Base-by-base conservation (phyloP, 2,113 vertebrate species). In the Thomomys bottae region DNA sequence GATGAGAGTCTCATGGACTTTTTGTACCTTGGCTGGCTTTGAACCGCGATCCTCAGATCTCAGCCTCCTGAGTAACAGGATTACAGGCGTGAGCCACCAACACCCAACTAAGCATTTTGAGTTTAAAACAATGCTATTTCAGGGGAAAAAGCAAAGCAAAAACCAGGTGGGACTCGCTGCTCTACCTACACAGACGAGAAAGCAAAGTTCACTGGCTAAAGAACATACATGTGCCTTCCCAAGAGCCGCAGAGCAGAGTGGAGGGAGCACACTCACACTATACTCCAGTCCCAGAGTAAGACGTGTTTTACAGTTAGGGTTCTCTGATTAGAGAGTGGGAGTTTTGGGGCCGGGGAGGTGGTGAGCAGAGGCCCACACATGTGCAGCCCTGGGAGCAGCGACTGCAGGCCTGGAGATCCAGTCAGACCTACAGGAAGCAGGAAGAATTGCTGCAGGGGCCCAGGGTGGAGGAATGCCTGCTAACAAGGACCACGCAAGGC, bases 281-380 rank as follows among this genome's bases (percentile, higher is more conserved):
- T 10, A 12, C 30, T 82, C 36, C 38, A 21, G 21, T 6, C 11
- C 2, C 26, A 15, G 2, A 8, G 17, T 4, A 32, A 9, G 20
- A 75, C 11, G 26, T 36, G 15, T 45, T 11, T 26, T 32, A 40
- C 80, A 85, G 67, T n/a, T 0, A 9, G 15, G 59, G 42, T 10
- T 18, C 36, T 28, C 12, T 10, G 73, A 4, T 32, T 32, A 42
- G 61, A 64, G 32, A 71, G 0, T 6, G 32, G 1, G 36, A 24
- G 34, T 18, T 0, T 12, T 34, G n/a, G 3, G 17, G 15, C 17
- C 6, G 5, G 4, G 68, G 5, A 34, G n/a, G 10, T 26, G n/a
- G 12, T 1, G 23, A 17, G 54, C 5, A 21, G 64, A 36, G n/a
- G 8, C 49, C 28, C 4, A 11, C 6, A 26, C 6, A 14, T 14